Conservation (phyloP, 1,140 invertebrate species). For the Lasaia peninsularis region DNA sequence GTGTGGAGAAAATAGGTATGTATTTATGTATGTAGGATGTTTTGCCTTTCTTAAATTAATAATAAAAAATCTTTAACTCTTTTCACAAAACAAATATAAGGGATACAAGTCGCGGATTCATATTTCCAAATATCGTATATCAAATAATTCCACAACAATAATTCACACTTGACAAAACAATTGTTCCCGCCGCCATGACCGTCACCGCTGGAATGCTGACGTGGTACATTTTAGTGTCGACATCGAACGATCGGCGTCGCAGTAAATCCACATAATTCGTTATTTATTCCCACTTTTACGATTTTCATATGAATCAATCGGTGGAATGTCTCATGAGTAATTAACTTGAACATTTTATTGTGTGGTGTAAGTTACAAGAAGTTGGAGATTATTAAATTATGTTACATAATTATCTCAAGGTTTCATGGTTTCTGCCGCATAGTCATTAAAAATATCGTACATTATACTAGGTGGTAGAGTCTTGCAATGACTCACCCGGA, state of each 20-base stretch:
- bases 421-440: too few species aligned
- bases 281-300: slow-evolving; percentile 42
- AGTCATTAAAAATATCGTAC: too few species aligned
- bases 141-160: not conserved
- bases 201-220: not conserved
- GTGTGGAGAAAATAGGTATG: too few species aligned
- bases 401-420: not conserved
- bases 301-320: slow-evolving; percentile 52
- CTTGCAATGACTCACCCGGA: too few species aligned
- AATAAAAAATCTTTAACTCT: not conserved
- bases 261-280: slow-evolving; percentile 32
- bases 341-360: slow-evolving; percentile 37
- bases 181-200: not conserved
- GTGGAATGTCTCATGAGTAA: slow-evolving; percentile 43
- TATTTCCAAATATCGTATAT: not conserved
- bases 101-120: not conserved
- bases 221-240: not conserved
- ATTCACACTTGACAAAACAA: slow-evolving; percentile 6
- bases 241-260: slow-evolving; percentile 22
- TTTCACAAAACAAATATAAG: not conserved
- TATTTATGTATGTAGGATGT: too few species aligned
- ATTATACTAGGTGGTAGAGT: too few species aligned
- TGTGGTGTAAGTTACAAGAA: slow-evolving; percentile 26
- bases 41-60: not conserved
- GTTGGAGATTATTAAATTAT: not conserved